Conservation (phyloP, 2,113 vertebrate genomes). For the Melanotaenia duboulayi region DNA sequence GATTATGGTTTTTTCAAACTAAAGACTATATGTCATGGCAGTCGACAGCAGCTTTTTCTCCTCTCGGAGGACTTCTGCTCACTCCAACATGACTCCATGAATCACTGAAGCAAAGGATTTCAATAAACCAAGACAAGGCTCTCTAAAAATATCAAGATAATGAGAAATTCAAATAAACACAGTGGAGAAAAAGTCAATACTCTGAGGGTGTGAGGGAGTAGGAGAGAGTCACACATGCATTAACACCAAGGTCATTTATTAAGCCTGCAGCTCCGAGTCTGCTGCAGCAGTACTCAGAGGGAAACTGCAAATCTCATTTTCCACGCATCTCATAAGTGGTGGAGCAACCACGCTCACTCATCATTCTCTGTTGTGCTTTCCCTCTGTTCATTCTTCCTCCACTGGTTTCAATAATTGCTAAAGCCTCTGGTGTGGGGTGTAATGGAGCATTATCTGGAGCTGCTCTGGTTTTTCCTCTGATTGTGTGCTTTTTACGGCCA, state of each 20-base stretch:
- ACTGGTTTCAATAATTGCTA: conserved; percentile 38
- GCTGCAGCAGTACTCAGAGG: conserved; percentile 35
- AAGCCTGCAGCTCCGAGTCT: conserved; percentile 37
- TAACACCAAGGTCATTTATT: conserved; percentile 66
- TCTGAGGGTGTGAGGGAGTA: conserved; percentile 36
- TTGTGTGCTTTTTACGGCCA: not conserved
- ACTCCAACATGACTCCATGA: conserved; percentile 11
- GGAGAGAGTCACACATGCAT: conserved; percentile 47
- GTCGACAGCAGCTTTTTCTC: conserved; percentile 3
- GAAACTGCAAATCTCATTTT: conserved; percentile 65
- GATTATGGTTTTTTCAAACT: not conserved
- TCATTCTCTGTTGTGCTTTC: conserved; percentile 41
- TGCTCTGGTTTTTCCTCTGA: conserved; percentile 10
- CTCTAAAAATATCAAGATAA: conserved; percentile 64
- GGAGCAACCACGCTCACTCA: conserved; percentile 40
- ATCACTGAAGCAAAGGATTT: conserved; percentile 47
- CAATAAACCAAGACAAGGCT: conserved; percentile 48
- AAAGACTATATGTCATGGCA: conserved; percentile 12
- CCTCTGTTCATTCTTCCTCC: conserved; percentile 25
- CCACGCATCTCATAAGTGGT: conserved; percentile 55
- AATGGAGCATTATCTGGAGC: conserved; percentile 20
- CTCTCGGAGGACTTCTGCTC: conserved; percentile 4
- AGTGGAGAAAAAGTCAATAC: conserved; percentile 44
- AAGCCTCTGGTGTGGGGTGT: conserved; percentile 6
- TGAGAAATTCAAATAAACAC: conserved; percentile 61